Base-by-base conservation (phyloP, 1,140 invertebrate genomes). In the Aporrectodea caliginosa region DNA sequence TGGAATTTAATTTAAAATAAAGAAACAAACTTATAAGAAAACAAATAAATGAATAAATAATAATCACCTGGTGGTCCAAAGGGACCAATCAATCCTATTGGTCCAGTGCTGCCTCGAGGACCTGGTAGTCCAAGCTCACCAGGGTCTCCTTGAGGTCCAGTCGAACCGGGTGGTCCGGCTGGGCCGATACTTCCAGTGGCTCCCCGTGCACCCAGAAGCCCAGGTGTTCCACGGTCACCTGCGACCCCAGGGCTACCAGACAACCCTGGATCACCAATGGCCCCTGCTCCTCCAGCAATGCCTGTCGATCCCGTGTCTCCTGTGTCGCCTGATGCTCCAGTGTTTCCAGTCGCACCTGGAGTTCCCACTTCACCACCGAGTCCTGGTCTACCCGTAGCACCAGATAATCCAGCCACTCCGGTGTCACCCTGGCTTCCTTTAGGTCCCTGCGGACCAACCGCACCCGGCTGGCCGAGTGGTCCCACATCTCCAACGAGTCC, bases 321-420 rank as follows among this genome's bases (percentile, higher is more conserved):
- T 16, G 88, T 85, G 68, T 87, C 74, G 22, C 92, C 92, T 34
- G 85, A 83, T 43, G 91, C 90, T 27, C 92, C 92, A 73, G 91
- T 91, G 76, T 89, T 90, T 6, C 92, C 92, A 88, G 91, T 92
- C 16, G 80, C 81, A 32, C 91, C 85, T 32, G 84, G 85, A 32
- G 90, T 86, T 30, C 93, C 93, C 70, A 91, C 91, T 84, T 70
- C 72, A 58, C 83, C 82, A 73, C 70, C 81, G 2, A 35, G 6
- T 73, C 74, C 79, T 33, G 34, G 74, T 58, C 69, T 30, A 34
- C 70, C 75, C 31, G 58, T 0, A 81, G 31, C 12, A 27, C 76
- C 81, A 34, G 69, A 34, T 22, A 72, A 35, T 33, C 81, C 81
- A n/a, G 35, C 75, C 35, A 34, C 29, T 6, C 74, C 33, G 2